Evolutionary conservation across 2,888 invertebrate species (phyloP).

Genomic region (Taphrorychus bicolor): DNA sequence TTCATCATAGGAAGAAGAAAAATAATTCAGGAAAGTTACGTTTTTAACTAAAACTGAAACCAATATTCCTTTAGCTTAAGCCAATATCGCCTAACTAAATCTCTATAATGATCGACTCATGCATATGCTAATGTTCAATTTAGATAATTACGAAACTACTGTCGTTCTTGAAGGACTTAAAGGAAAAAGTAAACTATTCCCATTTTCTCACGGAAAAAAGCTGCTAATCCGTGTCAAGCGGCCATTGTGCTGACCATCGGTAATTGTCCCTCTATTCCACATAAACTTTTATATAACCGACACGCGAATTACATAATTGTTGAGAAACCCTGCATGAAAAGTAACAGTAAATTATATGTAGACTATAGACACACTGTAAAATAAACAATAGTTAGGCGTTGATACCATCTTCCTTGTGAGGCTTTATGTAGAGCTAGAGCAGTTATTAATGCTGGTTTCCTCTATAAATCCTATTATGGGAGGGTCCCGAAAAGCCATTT

Average conservation of each 20-base stretch:
- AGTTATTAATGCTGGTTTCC: conserved; percentile 34
- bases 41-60: not conserved
- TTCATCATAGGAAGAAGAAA: no score
- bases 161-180: not conserved
- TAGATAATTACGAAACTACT: not conserved
- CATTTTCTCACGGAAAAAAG: conserved; percentile 12
- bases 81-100: conserved; percentile 1
- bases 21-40: no score
- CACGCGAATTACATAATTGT: conserved; percentile 39
- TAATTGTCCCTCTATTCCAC: conserved; percentile 38
- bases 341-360: conserved; percentile 34
- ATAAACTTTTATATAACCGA: conserved; percentile 33
- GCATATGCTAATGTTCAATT: not conserved
- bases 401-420: conserved; percentile 33
- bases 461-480: conserved; percentile 33
- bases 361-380: conserved; percentile 36
- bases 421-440: conserved; percentile 26
- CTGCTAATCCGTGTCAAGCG: conserved; percentile 33
- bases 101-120: not conserved
- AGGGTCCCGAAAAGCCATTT: conserved; percentile 28
- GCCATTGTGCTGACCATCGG: conserved; percentile 31
- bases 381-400: conserved; percentile 36
- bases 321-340: conserved; percentile 36
- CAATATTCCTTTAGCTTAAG: not conserved
- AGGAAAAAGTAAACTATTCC: conserved; percentile 1